phyloP scores from a whole-genome alignment of 2,888 invertebrate species.

The Stenolophus ochropezus region DNA sequence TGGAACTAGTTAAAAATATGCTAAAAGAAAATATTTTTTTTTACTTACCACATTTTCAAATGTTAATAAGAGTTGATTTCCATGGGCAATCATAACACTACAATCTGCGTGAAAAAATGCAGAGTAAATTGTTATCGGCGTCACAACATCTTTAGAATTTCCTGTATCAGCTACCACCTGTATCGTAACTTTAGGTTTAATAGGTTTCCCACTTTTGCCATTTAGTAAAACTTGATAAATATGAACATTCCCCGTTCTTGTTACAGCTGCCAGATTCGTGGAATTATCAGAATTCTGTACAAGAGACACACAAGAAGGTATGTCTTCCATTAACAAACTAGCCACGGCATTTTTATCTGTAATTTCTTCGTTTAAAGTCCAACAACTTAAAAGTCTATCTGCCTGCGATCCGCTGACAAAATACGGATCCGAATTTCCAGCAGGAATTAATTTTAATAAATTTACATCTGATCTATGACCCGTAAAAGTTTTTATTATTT shows the following conservation, averaged over 20 bases:
- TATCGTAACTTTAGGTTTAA: constrained; percentile 79
- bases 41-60: constrained; percentile 77
- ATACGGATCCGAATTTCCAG: constrained; percentile 69
- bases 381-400: constrained; percentile 74
- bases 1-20: not conserved
- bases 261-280: constrained; percentile 76
- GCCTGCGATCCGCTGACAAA: constrained; percentile 74
- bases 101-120: constrained; percentile 71
- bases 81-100: constrained; percentile 77
- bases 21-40: not conserved
- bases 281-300: constrained; percentile 74
- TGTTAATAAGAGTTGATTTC: constrained; percentile 75
- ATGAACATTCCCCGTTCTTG: constrained; percentile 86
- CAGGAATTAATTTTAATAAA: constrained; percentile 70
- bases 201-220: constrained; percentile 79
- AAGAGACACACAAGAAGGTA: constrained; percentile 76
- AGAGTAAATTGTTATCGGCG: constrained; percentile 76
- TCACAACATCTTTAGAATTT: constrained; percentile 72
- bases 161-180: constrained; percentile 77
- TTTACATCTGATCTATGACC: constrained; percentile 79
- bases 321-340: constrained; percentile 82
- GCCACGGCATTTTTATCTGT: constrained; percentile 75
- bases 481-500: constrained; percentile 78
- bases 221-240: constrained; percentile 86
- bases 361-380: constrained; percentile 73